These are phyloP conservation scores for Eulemur mongoz DNA, from an alignment of 2,797 vertebrate genomes.

Conservation along the genomic window DNA sequence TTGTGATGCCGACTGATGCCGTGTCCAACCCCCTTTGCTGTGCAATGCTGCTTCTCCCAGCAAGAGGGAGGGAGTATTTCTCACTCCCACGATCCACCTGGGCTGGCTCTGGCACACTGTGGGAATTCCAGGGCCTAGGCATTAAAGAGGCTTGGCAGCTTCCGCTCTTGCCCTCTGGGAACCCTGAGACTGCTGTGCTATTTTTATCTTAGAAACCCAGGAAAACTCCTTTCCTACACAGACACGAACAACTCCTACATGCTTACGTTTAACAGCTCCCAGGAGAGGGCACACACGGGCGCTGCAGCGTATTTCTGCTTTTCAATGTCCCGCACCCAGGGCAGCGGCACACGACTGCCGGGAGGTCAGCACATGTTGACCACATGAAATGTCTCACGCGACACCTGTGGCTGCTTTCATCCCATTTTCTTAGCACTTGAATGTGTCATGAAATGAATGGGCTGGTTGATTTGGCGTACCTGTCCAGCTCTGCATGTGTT, in stretches of 20 bases:
- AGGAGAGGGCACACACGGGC: background rate
- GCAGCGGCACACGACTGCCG: rapidly evolving
- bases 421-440: background rate
- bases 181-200: background rate
- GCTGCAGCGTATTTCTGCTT: background rate
- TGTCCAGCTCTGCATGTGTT: background rate
- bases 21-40: background rate
- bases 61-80: background rate
- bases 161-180: background rate
- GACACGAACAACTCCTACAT: background rate
- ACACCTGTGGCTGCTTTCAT: background rate
- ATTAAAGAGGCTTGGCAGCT: background rate
- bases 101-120: background rate
- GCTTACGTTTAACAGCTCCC: background rate
- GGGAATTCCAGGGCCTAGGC: background rate
- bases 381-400: background rate
- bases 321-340: background rate
- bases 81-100: rapidly evolving
- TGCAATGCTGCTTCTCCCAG: background rate
- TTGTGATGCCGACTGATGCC: background rate
- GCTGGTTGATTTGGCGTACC: background rate
- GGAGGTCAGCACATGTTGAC: background rate
- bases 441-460: background rate
- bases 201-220: background rate
- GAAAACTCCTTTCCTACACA: background rate